Evolutionary conservation across 2,888 invertebrate genomes (phyloP).

Genomic region (Euplagia quadripunctaria): DNA sequence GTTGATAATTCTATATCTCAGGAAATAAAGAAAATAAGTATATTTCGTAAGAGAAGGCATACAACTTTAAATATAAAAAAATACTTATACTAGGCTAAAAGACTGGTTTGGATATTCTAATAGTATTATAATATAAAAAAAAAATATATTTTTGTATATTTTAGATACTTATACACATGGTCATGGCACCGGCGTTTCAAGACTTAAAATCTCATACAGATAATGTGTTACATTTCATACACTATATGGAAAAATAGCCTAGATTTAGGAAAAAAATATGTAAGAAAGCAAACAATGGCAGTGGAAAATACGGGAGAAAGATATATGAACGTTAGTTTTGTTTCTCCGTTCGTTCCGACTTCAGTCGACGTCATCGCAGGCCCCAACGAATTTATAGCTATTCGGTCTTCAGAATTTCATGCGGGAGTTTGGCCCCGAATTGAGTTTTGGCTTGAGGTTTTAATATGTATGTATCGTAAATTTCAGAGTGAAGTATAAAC

Average conservation of each 20-base stretch:
- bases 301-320: slow-evolving; percentile 74
- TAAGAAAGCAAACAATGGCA: slow-evolving; percentile 61
- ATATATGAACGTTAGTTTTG: slow-evolving; percentile 79
- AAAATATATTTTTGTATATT: not conserved
- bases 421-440: slow-evolving; percentile 45
- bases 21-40: too few relatives aligned
- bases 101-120: too few relatives aligned
- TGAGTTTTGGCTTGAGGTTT: slow-evolving; percentile 39
- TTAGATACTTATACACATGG: not conserved
- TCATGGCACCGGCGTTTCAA: not conserved
- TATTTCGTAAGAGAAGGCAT: too few relatives aligned
- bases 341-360: slow-evolving; percentile 80
- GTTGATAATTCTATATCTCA: too few relatives aligned
- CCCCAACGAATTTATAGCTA: slow-evolving; percentile 81
- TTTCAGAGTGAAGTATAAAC: slow-evolving; percentile 4
- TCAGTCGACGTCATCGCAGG: slow-evolving; percentile 79
- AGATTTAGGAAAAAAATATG: slow-evolving; percentile 45
- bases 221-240: not conserved
- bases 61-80: too few relatives aligned
- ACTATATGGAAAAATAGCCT: slow-evolving; percentile 32
- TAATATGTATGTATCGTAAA: slow-evolving; percentile 33
- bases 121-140: too few relatives aligned
- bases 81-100: too few relatives aligned
- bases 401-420: slow-evolving; percentile 67
- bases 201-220: not conserved